Evolutionary conservation across 2,888 invertebrate species (phyloP), one percentile per base, ranked within the genome.

Genomic region (Ypsolopha sequella): DNA sequence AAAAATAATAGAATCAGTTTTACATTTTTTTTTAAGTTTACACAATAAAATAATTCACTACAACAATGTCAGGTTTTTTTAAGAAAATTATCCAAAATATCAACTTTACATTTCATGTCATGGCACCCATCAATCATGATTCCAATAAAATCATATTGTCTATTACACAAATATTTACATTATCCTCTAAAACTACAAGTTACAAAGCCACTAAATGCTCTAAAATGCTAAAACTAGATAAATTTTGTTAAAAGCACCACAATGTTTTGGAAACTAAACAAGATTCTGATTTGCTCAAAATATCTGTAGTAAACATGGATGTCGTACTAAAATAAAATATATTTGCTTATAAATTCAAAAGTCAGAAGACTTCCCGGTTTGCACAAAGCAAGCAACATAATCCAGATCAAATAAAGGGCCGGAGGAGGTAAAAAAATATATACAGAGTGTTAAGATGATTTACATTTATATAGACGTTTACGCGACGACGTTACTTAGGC

Each of bases 141-240:
- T 51, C 41, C 44, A 45, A 38, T 48, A 51, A 41, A 13, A 11
- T 39, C 24, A 24, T 10, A 46, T 48, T 38, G 11, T 11, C 36
- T 38, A 35, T 41, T 50, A 50, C 50, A 45, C 36, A 34, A 35
- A 52, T 51, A 50, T 52, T 36, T 64, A 69, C 46, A 51, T 11
- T 11, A 38, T 51, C 36, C 3, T 50, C 14, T 50, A 47, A 60
- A 60, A 57, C 46, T 43, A 43, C 11, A 13, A 38, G 39, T 24
- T 11, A 38, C 13, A 57, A 71, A 64, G 68, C 71, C 66, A 65
- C 75, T 80, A 84, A 84, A 84, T 84, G 82, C 48, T 74, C 75
- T 77, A 80, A 80, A 82, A 84, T 84, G 82, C 82, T 75, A 77
- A 64, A 64, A 44, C 41, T 48, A 43, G 62, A 65, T 68, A 62